phyloP scores from a whole-genome alignment of 1,140 invertebrate species.

The Elymnias hypermnestra region DNA sequence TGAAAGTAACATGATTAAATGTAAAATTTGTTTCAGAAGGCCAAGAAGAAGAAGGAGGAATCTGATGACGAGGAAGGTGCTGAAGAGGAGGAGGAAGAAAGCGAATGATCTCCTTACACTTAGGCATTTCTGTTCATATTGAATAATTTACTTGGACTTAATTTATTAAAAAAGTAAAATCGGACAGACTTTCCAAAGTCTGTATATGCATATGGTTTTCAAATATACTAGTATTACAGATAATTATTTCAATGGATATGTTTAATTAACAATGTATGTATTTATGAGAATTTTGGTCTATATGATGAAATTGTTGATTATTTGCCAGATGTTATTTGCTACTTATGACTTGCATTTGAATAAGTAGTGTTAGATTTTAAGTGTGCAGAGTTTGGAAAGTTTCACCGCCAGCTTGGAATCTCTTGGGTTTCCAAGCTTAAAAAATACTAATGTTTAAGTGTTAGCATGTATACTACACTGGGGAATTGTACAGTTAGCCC shows the following conservation, averaged over 20 bases:
- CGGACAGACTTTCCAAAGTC: constrained; percentile 73
- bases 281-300: constrained; percentile 38
- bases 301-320: constrained; percentile 35
- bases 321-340: constrained; percentile 34
- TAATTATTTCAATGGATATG: constrained; percentile 20
- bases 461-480: constrained; percentile 71
- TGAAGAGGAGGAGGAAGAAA: constrained; percentile 73
- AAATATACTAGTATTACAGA: constrained; percentile 31
- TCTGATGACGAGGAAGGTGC: constrained; percentile 72
- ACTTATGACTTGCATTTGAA: constrained; percentile 41
- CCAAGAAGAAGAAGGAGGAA: constrained; percentile 77
- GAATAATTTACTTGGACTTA: constrained; percentile 76
- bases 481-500: constrained; percentile 76
- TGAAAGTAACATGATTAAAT: background rate
- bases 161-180: constrained; percentile 75
- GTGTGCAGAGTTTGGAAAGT: constrained; percentile 72
- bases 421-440: constrained; percentile 59
- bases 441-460: constrained; percentile 74
- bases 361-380: constrained; percentile 30
- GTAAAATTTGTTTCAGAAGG: constrained; percentile 46
- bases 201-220: constrained; percentile 46
- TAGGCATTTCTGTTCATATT: constrained; percentile 73
- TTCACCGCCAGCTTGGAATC: constrained; percentile 60
- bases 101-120: constrained; percentile 71
- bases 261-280: constrained; percentile 29